Evolutionary conservation across 2,888 invertebrate species (phyloP), one percentile per base, ranked within the genome.

Genomic region (Pyrochroa serraticornis): DNA sequence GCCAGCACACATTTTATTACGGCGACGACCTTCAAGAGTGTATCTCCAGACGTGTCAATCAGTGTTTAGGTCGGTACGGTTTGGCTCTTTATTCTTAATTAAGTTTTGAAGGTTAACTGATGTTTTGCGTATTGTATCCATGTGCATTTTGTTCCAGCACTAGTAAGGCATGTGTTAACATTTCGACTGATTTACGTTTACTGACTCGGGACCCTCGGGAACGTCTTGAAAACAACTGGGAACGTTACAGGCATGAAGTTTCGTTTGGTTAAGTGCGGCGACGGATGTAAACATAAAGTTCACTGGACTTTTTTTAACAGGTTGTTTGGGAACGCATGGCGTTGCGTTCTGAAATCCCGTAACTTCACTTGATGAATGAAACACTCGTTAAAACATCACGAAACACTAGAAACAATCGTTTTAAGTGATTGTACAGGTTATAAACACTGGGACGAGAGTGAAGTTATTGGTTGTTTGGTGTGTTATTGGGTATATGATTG

Each of bases 231-330:
- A 22, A 22, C 22, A 22, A 22, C 22, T 5, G 22, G 22, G 22
- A 22, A 22, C 5, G 22, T 22, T 22, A 5, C 22, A 22, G 22
- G 22, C 22, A 22, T 14, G 31, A 43, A 7, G 34, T 37, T 49
- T 53, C 35, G 31, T 51, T 54, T 31, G 33, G 46, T 22, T 22
- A 42, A 31, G 42, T 31, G 32, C 10, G 34, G 41, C 41, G 43
- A 34, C 50, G 45, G 64, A 71, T 67, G 72, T 74, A 73, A 73
- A 75, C 75, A 75, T 60, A 63, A 63, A 73, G 74, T 75, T 74
- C 75, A 75, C 65, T 71, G 72, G 63, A 72, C 76, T 71, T 59
- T 63, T 62, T 67, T 72, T 74, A 76, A 75, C 75, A 77, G 75
- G 76, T 77, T 74, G 75, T 73, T 75, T 69, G 41, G 30, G 36